phyloP scores from a whole-genome alignment of 2,113 vertebrate genomes.

The Columba livia region DNA sequence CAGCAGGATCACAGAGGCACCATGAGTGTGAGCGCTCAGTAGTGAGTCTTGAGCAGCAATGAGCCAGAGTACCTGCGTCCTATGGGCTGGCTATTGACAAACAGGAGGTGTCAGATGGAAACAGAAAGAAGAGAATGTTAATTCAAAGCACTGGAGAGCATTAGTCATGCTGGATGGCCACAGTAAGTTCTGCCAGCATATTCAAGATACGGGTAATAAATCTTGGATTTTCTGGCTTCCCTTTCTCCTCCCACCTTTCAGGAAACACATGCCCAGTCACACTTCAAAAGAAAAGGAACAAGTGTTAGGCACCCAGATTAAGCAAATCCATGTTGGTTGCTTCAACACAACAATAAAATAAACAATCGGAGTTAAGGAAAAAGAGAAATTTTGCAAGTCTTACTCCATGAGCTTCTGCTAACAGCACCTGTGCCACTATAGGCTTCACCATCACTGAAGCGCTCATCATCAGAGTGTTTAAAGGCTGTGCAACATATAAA shows the following conservation, averaged over 20 bases:
- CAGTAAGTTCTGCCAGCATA: neutral
- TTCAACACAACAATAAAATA: neutral
- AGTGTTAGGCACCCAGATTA: slow-evolving; percentile 35
- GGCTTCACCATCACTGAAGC: slow-evolving; percentile 80
- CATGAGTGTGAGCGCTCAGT: neutral
- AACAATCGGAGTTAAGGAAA: neutral
- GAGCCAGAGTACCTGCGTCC: accelerated
- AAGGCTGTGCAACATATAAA: slow-evolving; percentile 76
- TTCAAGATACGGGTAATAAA: neutral
- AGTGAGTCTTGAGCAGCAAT: neutral
- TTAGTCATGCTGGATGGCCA: slow-evolving; percentile 7
- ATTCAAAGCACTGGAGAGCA: neutral
- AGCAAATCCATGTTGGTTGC: neutral
- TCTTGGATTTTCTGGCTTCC: neutral
- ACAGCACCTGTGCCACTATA: slow-evolving; percentile 76
- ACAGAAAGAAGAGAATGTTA: neutral
- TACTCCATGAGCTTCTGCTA: slow-evolving; percentile 55
- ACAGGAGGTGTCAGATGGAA: neutral
- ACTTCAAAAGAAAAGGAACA: slow-evolving; percentile 3
- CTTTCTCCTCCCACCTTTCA: slow-evolving; percentile 27
- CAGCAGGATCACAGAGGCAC: neutral
- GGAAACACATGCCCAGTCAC: slow-evolving; percentile 1
- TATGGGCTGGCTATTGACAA: neutral
- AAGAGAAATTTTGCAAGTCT: slow-evolving; percentile 2
- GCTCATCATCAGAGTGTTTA: slow-evolving; percentile 78